These are phyloP conservation scores for Galleria mellonella DNA, from an alignment of 1,140 invertebrate genomes.

Conservation along the genomic window DNA sequence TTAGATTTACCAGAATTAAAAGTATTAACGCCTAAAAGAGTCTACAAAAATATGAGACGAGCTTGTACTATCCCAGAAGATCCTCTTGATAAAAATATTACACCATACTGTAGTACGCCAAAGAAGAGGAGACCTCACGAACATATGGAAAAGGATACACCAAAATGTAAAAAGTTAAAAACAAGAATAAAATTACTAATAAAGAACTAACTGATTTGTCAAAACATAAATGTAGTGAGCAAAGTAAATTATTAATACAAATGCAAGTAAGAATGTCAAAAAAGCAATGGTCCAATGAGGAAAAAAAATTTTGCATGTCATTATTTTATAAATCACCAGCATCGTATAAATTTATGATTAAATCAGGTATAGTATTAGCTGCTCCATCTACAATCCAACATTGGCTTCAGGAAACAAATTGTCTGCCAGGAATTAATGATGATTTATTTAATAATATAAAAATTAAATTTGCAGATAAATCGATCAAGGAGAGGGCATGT, in stretches of 20 bases:
- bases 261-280: constrained; percentile 5
- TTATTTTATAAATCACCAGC: constrained; percentile 9
- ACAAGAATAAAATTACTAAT: too few species aligned
- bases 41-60: too few species aligned
- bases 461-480: constrained; percentile 9
- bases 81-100: too few species aligned
- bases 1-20: too few species aligned
- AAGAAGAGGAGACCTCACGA: too few species aligned
- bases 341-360: constrained; percentile 8
- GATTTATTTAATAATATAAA: constrained; percentile 11
- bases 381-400: constrained; percentile 8
- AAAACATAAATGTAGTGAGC: not conserved
- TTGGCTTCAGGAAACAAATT: constrained; percentile 10
- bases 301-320: constrained; percentile 11
- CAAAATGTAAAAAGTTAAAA: too few species aligned
- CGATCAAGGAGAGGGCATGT: constrained; percentile 10
- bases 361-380: constrained; percentile 7
- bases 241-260: constrained; percentile 1
- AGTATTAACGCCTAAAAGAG: too few species aligned
- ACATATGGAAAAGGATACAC: too few species aligned
- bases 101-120: too few species aligned
- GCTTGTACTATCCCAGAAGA: too few species aligned
- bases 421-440: constrained; percentile 7
- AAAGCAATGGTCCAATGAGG: constrained; percentile 5
- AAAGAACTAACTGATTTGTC: too few species aligned